Conservation (phyloP, 2,888 invertebrate genomes). For the Quadroppia sp. region DNA sequence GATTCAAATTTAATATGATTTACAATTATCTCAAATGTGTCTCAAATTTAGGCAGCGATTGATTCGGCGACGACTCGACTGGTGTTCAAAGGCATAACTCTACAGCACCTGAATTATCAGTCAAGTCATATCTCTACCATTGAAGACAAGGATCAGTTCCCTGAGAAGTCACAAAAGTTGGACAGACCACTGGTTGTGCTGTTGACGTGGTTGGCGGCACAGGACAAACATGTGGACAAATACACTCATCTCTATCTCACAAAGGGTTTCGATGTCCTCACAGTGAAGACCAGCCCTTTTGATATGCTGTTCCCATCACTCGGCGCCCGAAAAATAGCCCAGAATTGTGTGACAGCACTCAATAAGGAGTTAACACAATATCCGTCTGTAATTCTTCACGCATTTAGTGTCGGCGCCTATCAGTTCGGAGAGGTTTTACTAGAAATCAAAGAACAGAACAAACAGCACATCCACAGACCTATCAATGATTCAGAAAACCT, state of each 20-base stretch:
- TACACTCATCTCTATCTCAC: slow-evolving; percentile 75
- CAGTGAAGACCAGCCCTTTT: slow-evolving; percentile 74
- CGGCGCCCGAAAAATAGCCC: slow-evolving; percentile 72
- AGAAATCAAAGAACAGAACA: slow-evolving; percentile 52
- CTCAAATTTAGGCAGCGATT: neutral
- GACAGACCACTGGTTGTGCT: slow-evolving; percentile 62
- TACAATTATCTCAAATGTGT: neutral
- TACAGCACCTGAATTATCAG: slow-evolving; percentile 22
- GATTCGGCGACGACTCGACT: neutral
- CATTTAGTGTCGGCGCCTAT: slow-evolving; percentile 85
- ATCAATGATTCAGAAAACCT: too few relatives aligned
- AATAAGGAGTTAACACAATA: slow-evolving; percentile 58
- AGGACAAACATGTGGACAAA: slow-evolving; percentile 75
- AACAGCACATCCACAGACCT: slow-evolving; percentile 54
- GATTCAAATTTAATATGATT: neutral
- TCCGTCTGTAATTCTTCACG: slow-evolving; percentile 71
- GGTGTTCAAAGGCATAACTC: neutral
- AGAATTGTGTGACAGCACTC: slow-evolving; percentile 69
- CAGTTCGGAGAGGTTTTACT: slow-evolving; percentile 74
- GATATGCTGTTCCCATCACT: slow-evolving; percentile 81
- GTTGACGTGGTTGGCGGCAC: slow-evolving; percentile 78
- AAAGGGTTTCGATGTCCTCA: slow-evolving; percentile 78
- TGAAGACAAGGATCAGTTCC: neutral
- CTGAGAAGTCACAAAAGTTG: neutral
- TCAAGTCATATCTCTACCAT: slow-evolving; percentile 23